Evolutionary conservation across 2,113 vertebrate genomes (phyloP).

Genomic region (Sinocyclocheilus grahami): DNA sequence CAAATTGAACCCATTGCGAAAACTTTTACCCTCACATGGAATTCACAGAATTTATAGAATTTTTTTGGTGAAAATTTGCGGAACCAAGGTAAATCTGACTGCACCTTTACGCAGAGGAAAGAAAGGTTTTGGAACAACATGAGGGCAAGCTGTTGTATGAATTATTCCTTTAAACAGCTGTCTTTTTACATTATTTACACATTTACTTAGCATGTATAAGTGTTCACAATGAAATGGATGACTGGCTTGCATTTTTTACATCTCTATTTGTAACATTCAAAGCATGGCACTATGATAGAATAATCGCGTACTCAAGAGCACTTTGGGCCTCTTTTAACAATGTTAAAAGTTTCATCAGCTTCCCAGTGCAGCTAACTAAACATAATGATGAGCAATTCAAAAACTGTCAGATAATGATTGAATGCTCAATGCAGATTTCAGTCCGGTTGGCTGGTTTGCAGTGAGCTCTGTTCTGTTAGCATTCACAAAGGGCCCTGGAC

Average conservation of each 20-base stretch:
- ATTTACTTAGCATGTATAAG: neutral
- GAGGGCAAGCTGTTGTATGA: neutral
- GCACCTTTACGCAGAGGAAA: neutral
- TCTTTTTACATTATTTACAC: neutral
- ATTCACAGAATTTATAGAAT: neutral
- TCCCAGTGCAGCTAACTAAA: neutral
- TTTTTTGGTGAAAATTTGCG: neutral
- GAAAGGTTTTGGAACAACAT: neutral
- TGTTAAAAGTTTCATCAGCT: conserved; percentile 8
- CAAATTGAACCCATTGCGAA: neutral
- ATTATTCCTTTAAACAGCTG: neutral
- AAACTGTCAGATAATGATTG: conserved; percentile 63
- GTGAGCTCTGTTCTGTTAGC: conserved; percentile 56
- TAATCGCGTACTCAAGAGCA: neutral
- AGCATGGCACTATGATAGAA: neutral
- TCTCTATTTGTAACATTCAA: neutral
- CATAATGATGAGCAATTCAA: conserved; percentile 59
- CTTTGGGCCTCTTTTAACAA: neutral
- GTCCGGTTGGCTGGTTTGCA: conserved; percentile 64
- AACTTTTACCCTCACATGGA: neutral
- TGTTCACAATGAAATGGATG: neutral
- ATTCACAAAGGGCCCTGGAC: conserved; percentile 51
- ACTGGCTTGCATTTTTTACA: neutral
- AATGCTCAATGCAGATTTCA: conserved; percentile 54
- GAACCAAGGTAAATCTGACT: neutral